Base-by-base conservation (phyloP, 1,140 invertebrate genomes). In the Stegodyphus mimosarum region DNA sequence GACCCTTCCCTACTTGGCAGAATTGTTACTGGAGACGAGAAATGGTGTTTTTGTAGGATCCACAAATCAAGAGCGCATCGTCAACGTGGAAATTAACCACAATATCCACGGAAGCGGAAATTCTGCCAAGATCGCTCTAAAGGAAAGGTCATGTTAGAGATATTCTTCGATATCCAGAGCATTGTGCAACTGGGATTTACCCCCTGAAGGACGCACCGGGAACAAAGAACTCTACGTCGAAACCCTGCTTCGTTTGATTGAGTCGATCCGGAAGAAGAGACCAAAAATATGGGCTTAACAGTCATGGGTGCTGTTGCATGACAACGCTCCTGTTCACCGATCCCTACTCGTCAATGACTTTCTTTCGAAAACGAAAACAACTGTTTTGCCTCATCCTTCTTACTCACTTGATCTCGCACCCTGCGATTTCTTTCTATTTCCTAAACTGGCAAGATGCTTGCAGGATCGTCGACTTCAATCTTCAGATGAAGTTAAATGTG, bases 151-250 rank as follows among this genome's bases (percentile, higher is more conserved):
- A 79, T 88, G 80, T 74, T 87, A 55, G 74, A 76, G 7, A 0
- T 80, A 51, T 88, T 88, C 71, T 88, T 87, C 60, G 67, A 80
- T 60, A 17, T 60, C 73, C 50, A 76, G 55, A 51, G 63, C 15
- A 76, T 80, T 53, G 55, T 87, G 6, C 75, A 86, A 80, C 73
- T 84, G 17, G 79, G 87, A 53, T 88, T 77, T 64, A 53, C 52
- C 60, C 60, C 81, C 87, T 84, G 13, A 79, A 51, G 80, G 70
- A 6, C 10, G 33, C 66, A 87, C 66, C 13, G 87, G 88, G 74
- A 88, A 66, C 66, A 87, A 87, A 67, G 86, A 88, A 74, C 63
- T 87, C 50, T 88, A 86, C 71, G 10, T 63, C 48, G 77, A 86
- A 63, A 81, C 87, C n/a, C 51, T 87, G 33, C 51, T 55, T 70